Evolutionary conservation across 2,888 invertebrate species (phyloP).

Genomic region (Nipponacmea schrenckii): DNA sequence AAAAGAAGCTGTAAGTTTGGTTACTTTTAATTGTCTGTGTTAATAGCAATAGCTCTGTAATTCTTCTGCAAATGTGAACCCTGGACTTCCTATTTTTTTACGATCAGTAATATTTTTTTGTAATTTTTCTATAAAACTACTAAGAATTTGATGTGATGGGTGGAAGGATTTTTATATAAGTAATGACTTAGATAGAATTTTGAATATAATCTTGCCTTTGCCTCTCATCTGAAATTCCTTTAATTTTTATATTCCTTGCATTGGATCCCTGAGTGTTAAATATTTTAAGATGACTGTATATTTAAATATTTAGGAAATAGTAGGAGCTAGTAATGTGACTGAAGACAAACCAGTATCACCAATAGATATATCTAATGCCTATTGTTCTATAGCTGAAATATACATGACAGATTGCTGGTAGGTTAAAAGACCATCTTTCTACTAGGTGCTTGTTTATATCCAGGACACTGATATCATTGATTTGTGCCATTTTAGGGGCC

Average conservation of each 20-base stretch:
- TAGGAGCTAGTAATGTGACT: slow-evolving; percentile 49
- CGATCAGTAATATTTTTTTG: neutral
- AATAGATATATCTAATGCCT: slow-evolving; percentile 66
- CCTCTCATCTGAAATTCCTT: too few species aligned
- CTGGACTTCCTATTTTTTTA: neutral
- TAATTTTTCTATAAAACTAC: neutral
- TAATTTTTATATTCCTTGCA: too few species aligned
- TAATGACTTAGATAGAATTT: too few species aligned
- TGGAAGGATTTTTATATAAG: too few species aligned
- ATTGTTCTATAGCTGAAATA: slow-evolving; percentile 68
- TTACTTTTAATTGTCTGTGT: too few species aligned
- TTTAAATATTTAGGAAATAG: slow-evolving; percentile 33
- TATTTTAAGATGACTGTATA: neutral
- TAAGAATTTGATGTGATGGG: too few species aligned
- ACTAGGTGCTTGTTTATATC: neutral
- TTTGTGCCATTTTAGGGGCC: too few species aligned
- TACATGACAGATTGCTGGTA: slow-evolving; percentile 70
- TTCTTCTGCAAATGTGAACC: too few species aligned
- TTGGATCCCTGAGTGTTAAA: too few species aligned
- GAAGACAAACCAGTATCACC: slow-evolving; percentile 37
- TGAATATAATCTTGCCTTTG: too few species aligned
- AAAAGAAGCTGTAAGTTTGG: slow-evolving; percentile 40
- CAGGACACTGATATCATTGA: too few species aligned
- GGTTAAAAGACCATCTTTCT: slow-evolving; percentile 15
- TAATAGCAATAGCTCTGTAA: too few species aligned